These are phyloP conservation scores for Hippocampus abdominalis DNA, from an alignment of 2,113 vertebrate species.

Conservation along the genomic window DNA sequence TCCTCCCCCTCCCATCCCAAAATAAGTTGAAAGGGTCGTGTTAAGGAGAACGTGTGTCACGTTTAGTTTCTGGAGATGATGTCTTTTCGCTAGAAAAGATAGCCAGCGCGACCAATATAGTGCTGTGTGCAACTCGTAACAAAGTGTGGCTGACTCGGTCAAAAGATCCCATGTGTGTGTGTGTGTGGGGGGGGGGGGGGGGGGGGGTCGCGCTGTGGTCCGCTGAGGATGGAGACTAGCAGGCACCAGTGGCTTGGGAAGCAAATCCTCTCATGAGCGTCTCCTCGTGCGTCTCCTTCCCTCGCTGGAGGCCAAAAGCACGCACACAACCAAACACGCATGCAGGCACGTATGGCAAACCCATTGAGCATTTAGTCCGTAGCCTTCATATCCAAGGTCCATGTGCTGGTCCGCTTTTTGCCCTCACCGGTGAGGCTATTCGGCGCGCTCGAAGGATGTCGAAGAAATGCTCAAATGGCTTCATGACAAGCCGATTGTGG, in stretches of 20 bases:
- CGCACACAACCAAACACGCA: neutral
- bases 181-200: slow-evolving; percentile 49
- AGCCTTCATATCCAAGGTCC: neutral
- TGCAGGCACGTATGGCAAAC: slow-evolving; percentile 15
- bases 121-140: slow-evolving; percentile 75
- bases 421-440: neutral
- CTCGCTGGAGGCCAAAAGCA: slow-evolving; percentile 36
- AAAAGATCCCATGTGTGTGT: slow-evolving; percentile 53
- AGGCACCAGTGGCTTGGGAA: slow-evolving; percentile 96
- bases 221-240: slow-evolving; percentile 73
- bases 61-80: slow-evolving; percentile 47
- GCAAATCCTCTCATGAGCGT: slow-evolving; percentile 67
- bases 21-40: slow-evolving; percentile 23
- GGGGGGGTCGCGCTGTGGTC: slow-evolving; percentile 53
- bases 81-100: slow-evolving; percentile 71
- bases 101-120: slow-evolving; percentile 76
- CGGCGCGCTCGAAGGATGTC: too few species aligned
- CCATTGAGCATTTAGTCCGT: neutral
- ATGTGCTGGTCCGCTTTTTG: neutral
- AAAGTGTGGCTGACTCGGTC: slow-evolving; percentile 79
- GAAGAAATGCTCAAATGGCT: neutral
- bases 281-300: slow-evolving; percentile 46
- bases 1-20: slow-evolving; percentile 29
- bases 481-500: neutral
- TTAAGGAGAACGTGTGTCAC: slow-evolving; percentile 41